Conservation (phyloP, 2,888 invertebrate genomes). For the Podotricha telesiphe region DNA sequence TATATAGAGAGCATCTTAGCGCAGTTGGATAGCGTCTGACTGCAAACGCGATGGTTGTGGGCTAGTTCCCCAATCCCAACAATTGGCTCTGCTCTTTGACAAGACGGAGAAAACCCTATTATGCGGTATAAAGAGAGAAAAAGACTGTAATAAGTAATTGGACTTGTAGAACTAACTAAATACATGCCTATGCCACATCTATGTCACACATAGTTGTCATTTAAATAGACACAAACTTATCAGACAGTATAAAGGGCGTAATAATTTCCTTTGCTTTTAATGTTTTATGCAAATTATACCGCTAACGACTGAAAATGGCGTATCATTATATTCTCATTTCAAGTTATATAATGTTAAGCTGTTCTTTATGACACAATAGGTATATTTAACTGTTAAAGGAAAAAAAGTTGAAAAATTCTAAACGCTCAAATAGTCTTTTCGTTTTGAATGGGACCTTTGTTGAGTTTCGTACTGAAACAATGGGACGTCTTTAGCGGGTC, state of each 20-base stretch:
- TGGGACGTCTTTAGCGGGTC: constrained; percentile 37
- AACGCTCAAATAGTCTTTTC: not conserved
- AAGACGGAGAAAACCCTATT: too few relatives aligned
- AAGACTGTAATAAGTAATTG: too few relatives aligned
- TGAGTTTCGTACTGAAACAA: constrained; percentile 35
- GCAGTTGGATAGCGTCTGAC: too few relatives aligned
- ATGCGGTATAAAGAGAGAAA: too few relatives aligned
- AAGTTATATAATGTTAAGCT: not conserved
- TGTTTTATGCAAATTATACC: constrained; percentile 5
- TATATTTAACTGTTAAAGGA: not conserved
- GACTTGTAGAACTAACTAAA: too few relatives aligned
- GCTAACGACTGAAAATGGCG: not conserved
- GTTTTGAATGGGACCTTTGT: constrained; percentile 17
- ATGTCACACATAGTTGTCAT: not conserved
- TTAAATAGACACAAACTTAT: constrained; percentile 1
- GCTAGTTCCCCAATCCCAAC: too few relatives aligned
- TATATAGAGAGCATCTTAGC: too few relatives aligned
- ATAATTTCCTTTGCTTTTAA: constrained; percentile 11
- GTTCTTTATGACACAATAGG: not conserved
- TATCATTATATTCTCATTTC: not conserved
- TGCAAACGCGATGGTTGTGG: too few relatives aligned
- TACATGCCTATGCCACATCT: too few relatives aligned
- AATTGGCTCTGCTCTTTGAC: too few relatives aligned
- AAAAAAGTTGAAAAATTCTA: not conserved
- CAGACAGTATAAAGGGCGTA: not conserved